Percentiles rank a stretch among this genome's conserved stretches.
Evolutionary conservation across 2,113 vertebrate species (phyloP).

Genomic region (Egretta garzetta): DNA sequence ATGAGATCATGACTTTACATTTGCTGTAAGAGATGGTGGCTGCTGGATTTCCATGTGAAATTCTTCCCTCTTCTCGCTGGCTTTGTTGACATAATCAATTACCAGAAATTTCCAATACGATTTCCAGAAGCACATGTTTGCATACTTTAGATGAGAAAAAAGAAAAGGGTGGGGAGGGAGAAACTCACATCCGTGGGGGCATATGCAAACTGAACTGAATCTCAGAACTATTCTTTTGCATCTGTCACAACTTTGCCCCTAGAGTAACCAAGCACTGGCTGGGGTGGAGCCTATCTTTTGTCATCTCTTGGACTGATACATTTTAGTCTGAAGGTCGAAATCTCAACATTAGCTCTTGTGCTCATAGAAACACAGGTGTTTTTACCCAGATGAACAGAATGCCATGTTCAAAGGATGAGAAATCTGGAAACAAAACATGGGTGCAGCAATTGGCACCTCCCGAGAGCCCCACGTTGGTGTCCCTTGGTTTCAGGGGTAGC

Average conservation of each 20-base stretch:
- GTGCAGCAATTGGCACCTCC: neutral
- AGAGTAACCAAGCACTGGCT: neutral
- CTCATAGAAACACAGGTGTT: rapidly evolving
- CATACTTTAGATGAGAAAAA: neutral
- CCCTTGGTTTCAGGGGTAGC: neutral
- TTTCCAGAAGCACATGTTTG: neutral
- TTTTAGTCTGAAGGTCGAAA: neutral
- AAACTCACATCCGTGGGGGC: neutral
- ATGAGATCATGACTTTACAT: neutral
- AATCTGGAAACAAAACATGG: neutral
- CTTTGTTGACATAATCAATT: neutral
- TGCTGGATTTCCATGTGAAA: neutral
- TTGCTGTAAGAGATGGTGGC: neutral
- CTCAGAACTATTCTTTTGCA: neutral
- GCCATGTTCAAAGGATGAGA: neutral
- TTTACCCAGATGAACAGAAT: neutral
- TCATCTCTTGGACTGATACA: neutral
- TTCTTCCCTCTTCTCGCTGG: neutral
- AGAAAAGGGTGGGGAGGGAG: neutral
- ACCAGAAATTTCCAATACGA: neutral
- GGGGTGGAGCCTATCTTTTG: neutral
- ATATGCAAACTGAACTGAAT: neutral
- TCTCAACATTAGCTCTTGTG: neutral
- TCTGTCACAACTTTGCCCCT: neutral
- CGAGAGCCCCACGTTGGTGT: neutral